These are phyloP conservation scores for Myzus persicae DNA, from an alignment of 1,140 invertebrate genomes.

Conservation along the genomic window DNA sequence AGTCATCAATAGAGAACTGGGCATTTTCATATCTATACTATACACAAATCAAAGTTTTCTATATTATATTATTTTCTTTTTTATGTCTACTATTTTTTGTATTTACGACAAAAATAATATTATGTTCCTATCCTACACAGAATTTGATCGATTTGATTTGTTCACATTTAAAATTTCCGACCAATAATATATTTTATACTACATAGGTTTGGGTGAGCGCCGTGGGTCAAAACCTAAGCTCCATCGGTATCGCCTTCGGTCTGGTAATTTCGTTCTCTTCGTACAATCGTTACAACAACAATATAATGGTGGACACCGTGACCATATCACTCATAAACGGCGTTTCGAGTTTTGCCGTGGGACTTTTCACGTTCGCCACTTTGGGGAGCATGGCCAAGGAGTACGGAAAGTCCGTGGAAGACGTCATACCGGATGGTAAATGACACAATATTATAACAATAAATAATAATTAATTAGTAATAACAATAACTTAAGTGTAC, in stretches of 20 bases:
- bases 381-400: constrained; percentile 86
- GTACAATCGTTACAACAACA: constrained; percentile 92
- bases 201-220: constrained; percentile 87
- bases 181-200: constrained; percentile 1
- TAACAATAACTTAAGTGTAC: no score
- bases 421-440: constrained; percentile 70
- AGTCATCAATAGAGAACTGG: no score
- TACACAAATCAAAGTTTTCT: background rate
- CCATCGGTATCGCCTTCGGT: constrained; percentile 89
- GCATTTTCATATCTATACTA: no score
- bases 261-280: constrained; percentile 95
- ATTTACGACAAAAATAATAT: background rate
- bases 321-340: constrained; percentile 84
- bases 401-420: constrained; percentile 78
- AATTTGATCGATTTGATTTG: background rate
- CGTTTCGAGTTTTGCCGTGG: constrained; percentile 82
- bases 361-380: constrained; percentile 87
- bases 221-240: constrained; percentile 91
- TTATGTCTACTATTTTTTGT: no score
- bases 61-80: background rate
- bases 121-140: background rate
- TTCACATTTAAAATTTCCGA: background rate
- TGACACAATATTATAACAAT: background rate
- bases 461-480: no score
- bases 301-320: constrained; percentile 84